Evolutionary conservation across 2,113 vertebrate species (phyloP), one percentile per base, ranked within the genome.

Genomic region (Sylvietta virens): DNA sequence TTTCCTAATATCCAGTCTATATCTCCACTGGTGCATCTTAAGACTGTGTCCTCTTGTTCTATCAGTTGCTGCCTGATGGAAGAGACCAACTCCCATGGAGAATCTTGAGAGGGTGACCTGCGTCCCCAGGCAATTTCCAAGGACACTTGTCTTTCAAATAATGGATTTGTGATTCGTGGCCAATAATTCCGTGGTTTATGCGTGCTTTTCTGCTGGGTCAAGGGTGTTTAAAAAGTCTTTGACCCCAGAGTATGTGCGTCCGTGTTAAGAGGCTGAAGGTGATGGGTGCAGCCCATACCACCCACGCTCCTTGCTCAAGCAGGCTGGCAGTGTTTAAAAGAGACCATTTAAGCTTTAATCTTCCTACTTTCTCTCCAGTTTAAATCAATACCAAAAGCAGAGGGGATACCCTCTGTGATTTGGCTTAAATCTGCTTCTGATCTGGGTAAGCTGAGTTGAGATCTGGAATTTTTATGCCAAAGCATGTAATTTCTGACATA

Each of bases 341-440:
- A 92, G 35, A 42, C 5, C 5, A 73, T 44, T 66, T 47, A 78
- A 81, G 69, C 73, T 79, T 93, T 53, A 56, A 37, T 86, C 77
- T 83, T 88, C 48, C 62, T 83, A 17, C 51, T 73, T 83, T 92
- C 56, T 74, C 60, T 22, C 5, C 27, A 17, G 23, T 81, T 86
- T 81, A 78, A 88, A 81, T 86, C 47, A 70, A 62, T 64, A 81
- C 21, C 60, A 89, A 86, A 94, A 73, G 28, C 42, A 81, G 72
- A 74, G 27, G 24, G 33, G 35, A 74, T 88, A 35, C 23, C 73
- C 50, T 78, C n/a, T 81, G 51, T 69, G 42, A 80, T 88, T 70
- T 86, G 45, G 27, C 21, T 83, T 81, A 77, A 86, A 91, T 86
- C 19, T 7, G 1, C 21, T 81, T 69, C 72, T 73, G 50, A 39